A percentile compares a stretch with the other conserved stretches of the same genome.
Evolutionary conservation across 2,797 vertebrate genomes (phyloP).

Genomic region (Macrochelys suwanniensis): DNA sequence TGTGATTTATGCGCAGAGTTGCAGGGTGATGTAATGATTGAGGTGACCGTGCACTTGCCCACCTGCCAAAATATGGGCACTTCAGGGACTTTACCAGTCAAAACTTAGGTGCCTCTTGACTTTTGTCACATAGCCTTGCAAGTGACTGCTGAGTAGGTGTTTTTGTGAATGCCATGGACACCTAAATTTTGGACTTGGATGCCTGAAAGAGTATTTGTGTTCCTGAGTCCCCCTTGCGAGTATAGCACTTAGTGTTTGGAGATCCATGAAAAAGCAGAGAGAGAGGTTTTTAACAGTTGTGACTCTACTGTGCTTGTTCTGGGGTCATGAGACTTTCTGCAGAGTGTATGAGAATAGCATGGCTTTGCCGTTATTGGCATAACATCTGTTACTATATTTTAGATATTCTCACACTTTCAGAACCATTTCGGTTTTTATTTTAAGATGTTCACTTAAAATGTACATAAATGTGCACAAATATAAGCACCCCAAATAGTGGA

Average conservation of each 20-base stretch:
- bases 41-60: too few species aligned
- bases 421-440: not conserved
- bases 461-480: not conserved
- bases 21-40: too few species aligned
- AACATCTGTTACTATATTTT: not conserved
- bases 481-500: not conserved
- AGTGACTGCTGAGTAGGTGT: too few species aligned
- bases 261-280: not conserved
- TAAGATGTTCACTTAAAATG: not conserved
- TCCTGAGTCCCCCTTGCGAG: too few species aligned
- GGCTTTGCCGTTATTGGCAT: not conserved
- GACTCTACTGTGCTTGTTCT: not conserved
- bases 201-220: too few species aligned
- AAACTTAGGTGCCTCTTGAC: too few species aligned
- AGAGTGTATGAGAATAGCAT: not conserved
- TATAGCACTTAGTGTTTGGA: not conserved
- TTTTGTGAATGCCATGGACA: too few species aligned
- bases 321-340: constrained; percentile 8
- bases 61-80: too few species aligned
- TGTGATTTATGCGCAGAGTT: too few species aligned
- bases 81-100: too few species aligned
- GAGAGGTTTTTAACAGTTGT: constrained; percentile 14
- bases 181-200: too few species aligned
- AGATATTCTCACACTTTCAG: constrained; percentile 5
- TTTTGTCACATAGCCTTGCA: too few species aligned